Conservation (phyloP, 2,888 invertebrate species). For the Acleris emargana region DNA sequence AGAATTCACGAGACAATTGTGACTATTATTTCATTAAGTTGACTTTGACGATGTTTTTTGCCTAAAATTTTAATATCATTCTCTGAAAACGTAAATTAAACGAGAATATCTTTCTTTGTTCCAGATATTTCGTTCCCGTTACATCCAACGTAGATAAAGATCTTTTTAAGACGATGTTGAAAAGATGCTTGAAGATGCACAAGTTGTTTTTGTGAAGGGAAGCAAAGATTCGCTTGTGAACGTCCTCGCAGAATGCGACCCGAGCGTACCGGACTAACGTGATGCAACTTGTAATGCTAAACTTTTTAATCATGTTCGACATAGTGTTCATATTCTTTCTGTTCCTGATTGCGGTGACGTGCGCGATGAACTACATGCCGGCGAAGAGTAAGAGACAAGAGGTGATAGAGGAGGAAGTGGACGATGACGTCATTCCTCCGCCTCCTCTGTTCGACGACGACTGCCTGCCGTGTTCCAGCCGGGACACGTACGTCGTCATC, state of each 20-base stretch:
- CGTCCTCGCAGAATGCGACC: slow-evolving; percentile 70
- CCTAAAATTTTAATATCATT: background rate
- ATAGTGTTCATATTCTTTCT: slow-evolving; percentile 94
- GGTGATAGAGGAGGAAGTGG: slow-evolving; percentile 76
- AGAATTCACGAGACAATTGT: slow-evolving; percentile 23
- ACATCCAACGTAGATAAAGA: slow-evolving; percentile 12
- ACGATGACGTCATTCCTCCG: slow-evolving; percentile 78
- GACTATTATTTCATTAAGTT: slow-evolving; percentile 31
- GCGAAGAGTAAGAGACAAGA: slow-evolving; percentile 78
- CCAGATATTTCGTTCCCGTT: slow-evolving; percentile 11
- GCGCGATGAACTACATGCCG: slow-evolving; percentile 92
- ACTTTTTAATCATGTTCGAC: slow-evolving; percentile 94
- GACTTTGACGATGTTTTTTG: slow-evolving; percentile 29
- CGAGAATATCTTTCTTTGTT: slow-evolving; percentile 19
- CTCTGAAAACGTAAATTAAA: too few relatives aligned
- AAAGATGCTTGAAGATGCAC: slow-evolving; percentile 34
- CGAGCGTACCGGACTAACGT: slow-evolving; percentile 63
- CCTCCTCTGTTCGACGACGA: slow-evolving; percentile 74
- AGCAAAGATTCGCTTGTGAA: slow-evolving; percentile 30
- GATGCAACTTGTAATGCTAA: slow-evolving; percentile 94
- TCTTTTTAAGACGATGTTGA: slow-evolving; percentile 27
- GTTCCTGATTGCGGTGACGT: slow-evolving; percentile 92
- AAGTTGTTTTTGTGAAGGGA: slow-evolving; percentile 14
- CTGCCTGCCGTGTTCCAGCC: slow-evolving; percentile 55
- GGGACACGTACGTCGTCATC: slow-evolving; percentile 80